phyloP scores from a whole-genome alignment of 2,888 invertebrate genomes.

The Automeris io region DNA sequence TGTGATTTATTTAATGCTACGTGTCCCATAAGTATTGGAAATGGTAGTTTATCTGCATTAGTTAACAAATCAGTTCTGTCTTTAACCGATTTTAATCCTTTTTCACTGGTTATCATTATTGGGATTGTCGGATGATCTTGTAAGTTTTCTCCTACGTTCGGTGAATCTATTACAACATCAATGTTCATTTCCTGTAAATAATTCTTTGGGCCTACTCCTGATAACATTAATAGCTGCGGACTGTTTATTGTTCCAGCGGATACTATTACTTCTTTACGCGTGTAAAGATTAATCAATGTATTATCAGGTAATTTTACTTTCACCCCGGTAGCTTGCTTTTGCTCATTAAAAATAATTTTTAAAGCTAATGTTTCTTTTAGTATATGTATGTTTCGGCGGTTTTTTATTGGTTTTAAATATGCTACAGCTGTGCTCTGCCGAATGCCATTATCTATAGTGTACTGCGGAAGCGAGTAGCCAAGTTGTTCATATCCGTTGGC shows the following conservation, averaged over 20 bases:
- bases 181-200: constrained; percentile 35
- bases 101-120: constrained; percentile 25
- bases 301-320: constrained; percentile 27
- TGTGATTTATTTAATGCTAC: constrained; percentile 35
- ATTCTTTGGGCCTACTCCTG: constrained; percentile 42
- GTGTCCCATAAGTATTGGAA: constrained; percentile 33
- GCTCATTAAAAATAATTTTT: constrained; percentile 31
- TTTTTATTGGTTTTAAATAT: constrained; percentile 33
- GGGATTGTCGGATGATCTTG: constrained; percentile 42
- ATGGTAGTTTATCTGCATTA: constrained; percentile 30
- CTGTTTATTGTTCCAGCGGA: constrained; percentile 45
- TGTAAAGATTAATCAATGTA: constrained; percentile 18
- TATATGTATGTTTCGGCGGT: constrained; percentile 37
- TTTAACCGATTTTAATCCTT: constrained; percentile 14
- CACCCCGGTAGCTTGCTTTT: constrained; percentile 31
- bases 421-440: constrained; percentile 37
- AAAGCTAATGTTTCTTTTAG: constrained; percentile 34
- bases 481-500: constrained; percentile 34
- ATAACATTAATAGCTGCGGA: constrained; percentile 48
- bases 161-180: constrained; percentile 27
- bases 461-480: constrained; percentile 33
- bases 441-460: constrained; percentile 21
- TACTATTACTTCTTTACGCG: constrained; percentile 39
- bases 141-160: constrained; percentile 41
- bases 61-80: constrained; percentile 26